phyloP scores from a whole-genome alignment of 2,113 vertebrate genomes.

The Dicerorhinus sumatrensis region DNA sequence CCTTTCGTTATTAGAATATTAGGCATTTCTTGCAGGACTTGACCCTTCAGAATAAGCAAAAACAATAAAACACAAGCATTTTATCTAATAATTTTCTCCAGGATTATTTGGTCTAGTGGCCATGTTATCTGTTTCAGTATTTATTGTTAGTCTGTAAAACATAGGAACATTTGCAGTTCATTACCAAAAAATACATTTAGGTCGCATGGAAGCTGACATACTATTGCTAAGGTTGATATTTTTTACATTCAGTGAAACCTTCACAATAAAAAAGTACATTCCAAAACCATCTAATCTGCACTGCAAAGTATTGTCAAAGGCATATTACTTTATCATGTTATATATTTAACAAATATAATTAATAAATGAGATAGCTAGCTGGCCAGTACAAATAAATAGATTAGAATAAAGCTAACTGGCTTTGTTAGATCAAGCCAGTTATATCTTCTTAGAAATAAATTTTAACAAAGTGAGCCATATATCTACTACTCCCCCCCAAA shows the following conservation, averaged over 20 bases:
- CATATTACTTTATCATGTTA: neutral
- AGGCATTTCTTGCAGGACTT: neutral
- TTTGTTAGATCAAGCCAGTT: conserved; percentile 30
- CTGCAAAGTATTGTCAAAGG: conserved; percentile 17
- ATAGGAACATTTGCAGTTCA: neutral
- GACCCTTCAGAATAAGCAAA: neutral
- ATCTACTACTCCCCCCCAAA: neutral
- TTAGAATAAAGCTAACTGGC: conserved; percentile 18
- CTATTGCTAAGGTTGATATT: neutral
- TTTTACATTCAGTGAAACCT: conserved; percentile 37
- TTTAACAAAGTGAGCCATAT: conserved; percentile 21
- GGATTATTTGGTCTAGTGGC: neutral
- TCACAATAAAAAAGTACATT: conserved; percentile 28
- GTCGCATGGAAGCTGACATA: neutral
- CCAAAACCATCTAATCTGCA: neutral
- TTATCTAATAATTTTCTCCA: conserved; percentile 36
- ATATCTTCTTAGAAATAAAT: conserved; percentile 19
- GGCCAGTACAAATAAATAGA: neutral
- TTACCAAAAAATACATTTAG: conserved; percentile 48
- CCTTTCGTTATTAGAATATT: conserved; percentile 5
- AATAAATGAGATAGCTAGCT: conserved; percentile 26
- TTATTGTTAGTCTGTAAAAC: conserved; percentile 28
- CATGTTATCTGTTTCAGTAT: neutral
- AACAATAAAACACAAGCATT: neutral
- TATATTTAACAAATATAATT: neutral